Conservation (phyloP, 2,797 vertebrate species). For the Malacoctenus gilli region DNA sequence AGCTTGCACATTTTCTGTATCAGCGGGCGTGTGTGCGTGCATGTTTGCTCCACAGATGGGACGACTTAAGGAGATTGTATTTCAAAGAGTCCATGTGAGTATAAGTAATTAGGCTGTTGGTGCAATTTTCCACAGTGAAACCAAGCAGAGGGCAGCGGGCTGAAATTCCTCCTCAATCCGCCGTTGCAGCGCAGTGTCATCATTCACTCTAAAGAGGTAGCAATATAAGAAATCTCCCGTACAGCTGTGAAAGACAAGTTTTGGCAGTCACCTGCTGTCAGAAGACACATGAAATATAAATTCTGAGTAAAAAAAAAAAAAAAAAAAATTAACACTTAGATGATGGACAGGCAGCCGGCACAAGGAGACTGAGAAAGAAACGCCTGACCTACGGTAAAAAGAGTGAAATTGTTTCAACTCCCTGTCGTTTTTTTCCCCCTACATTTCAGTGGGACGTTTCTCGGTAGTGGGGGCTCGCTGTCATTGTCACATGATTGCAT, state of each 20-base stretch:
- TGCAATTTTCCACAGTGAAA: slow-evolving; percentile 63
- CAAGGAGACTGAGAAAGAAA: slow-evolving; percentile 23
- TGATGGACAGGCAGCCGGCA: slow-evolving; percentile 59
- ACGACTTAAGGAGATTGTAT: slow-evolving; percentile 63
- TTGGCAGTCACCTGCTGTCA: slow-evolving; percentile 67
- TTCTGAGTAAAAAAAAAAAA: slow-evolving; percentile 70
- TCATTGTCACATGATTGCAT: slow-evolving; percentile 70
- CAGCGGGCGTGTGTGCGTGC: slow-evolving; percentile 53
- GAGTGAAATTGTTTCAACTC: slow-evolving; percentile 54
- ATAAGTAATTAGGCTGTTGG: slow-evolving; percentile 69
- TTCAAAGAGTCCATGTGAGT: slow-evolving; percentile 71
- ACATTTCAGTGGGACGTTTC: slow-evolving; percentile 52
- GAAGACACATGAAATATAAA: slow-evolving; percentile 59
- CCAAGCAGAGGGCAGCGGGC: slow-evolving; percentile 63
- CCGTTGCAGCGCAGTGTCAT: slow-evolving; percentile 75
- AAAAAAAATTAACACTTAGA: slow-evolving; percentile 60
- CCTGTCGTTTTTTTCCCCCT: slow-evolving; percentile 53
- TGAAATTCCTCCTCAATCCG: slow-evolving; percentile 39
- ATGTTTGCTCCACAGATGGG: slow-evolving; percentile 66
- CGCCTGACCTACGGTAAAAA: slow-evolving; percentile 56
- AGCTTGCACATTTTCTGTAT: slow-evolving; percentile 75
- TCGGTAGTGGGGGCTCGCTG: slow-evolving; percentile 51
- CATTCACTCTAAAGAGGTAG: slow-evolving; percentile 65
- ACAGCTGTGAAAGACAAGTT: slow-evolving; percentile 58
- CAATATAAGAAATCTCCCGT: slow-evolving; percentile 61